Conservation (phyloP, 2,888 invertebrate genomes). For the Lobophora halterata region DNA sequence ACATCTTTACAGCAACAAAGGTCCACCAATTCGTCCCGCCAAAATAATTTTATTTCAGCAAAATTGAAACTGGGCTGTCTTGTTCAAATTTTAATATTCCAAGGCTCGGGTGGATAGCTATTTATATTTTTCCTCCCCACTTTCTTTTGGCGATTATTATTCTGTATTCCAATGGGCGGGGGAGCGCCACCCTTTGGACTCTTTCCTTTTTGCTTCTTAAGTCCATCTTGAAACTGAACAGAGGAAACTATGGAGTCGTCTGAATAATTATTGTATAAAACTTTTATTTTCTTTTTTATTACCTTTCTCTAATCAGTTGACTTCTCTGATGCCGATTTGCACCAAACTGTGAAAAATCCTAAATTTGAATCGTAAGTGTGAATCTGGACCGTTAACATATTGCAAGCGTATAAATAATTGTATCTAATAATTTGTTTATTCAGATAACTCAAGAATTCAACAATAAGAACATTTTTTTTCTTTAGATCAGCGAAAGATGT, state of each 20-base stretch:
- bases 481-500: no score
- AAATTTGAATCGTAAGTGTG: no score
- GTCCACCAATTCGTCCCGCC: slow-evolving; percentile 32
- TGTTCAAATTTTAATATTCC: slow-evolving; percentile 77
- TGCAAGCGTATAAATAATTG: no score
- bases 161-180: slow-evolving; percentile 76
- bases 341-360: no score
- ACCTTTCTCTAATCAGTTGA: no score
- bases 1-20: slow-evolving; percentile 13
- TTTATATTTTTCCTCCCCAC: slow-evolving; percentile 78
- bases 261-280: slow-evolving; percentile 7
- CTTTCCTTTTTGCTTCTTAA: slow-evolving; percentile 82
- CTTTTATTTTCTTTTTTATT: no score
- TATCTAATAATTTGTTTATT: no score
- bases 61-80: slow-evolving; percentile 64
- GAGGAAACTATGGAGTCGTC: slow-evolving; percentile 42
- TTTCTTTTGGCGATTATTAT: slow-evolving; percentile 81
- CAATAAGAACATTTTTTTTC: no score
- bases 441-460: no score
- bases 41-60: slow-evolving; percentile 69
- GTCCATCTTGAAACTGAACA: slow-evolving; percentile 76
- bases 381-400: no score
- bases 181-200: slow-evolving; percentile 65
- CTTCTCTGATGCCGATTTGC: no score
- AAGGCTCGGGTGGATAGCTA: slow-evolving; percentile 70